Evolutionary conservation across 2,113 vertebrate species (phyloP).

Genomic region (Oreochromis niloticus): DNA sequence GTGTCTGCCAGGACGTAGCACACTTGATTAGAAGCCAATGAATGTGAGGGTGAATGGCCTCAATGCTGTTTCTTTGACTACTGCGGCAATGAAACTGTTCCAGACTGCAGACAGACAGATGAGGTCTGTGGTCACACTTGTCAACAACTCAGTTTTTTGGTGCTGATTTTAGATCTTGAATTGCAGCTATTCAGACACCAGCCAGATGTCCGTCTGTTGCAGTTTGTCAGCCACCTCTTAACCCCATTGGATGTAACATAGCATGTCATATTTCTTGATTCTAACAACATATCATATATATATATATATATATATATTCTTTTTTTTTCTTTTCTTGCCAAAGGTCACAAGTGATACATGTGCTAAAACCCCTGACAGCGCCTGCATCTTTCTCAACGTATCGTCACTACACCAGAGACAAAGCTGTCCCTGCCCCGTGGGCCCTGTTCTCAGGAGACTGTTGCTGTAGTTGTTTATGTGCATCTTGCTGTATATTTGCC

Average conservation of each 20-base stretch:
- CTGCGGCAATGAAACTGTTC: constrained; percentile 3
- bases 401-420: constrained; percentile 9
- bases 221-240: constrained; percentile 18
- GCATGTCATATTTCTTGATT: background rate
- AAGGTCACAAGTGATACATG: constrained; percentile 26
- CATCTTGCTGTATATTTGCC: too few relatives aligned
- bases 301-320: background rate
- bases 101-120: constrained; percentile 29
- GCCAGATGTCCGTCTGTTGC: constrained; percentile 23
- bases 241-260: background rate
- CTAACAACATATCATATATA: background rate
- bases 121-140: background rate
- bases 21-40: background rate
- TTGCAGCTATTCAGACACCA: background rate
- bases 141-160: constrained; percentile 4
- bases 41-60: background rate
- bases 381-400: background rate
- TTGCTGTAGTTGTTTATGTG: too few relatives aligned
- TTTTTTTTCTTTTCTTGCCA: background rate
- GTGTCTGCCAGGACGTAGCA: background rate
- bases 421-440: background rate
- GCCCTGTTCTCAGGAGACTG: background rate
- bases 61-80: background rate
- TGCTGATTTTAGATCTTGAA: constrained; percentile 14
- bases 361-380: background rate